These are phyloP conservation scores for Phyllostomus hastatus DNA, from an alignment of 2,113 vertebrate species.

Conservation along the genomic window DNA sequence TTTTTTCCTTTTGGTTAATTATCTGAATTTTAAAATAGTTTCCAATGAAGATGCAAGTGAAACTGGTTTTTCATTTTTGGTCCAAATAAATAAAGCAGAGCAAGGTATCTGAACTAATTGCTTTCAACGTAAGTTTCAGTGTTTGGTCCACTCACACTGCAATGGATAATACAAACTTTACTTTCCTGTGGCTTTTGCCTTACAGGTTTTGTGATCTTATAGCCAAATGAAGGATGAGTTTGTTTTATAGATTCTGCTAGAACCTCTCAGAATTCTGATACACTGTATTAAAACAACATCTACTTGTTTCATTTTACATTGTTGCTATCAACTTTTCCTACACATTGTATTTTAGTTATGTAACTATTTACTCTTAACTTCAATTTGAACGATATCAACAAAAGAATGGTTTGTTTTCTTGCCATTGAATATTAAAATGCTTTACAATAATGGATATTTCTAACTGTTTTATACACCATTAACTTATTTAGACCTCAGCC, in stretches of 20 bases:
- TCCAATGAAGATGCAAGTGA: neutral
- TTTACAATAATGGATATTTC: neutral
- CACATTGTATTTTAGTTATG: neutral
- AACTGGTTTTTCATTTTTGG: neutral
- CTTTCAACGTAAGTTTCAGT: neutral
- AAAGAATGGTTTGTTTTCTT: constrained; percentile 10
- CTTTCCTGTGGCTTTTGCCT: neutral
- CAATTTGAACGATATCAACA: neutral
- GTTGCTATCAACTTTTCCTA: neutral
- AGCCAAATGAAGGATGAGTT: neutral
- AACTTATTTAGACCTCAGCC: neutral
- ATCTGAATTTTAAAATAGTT: neutral
- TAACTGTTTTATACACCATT: neutral
- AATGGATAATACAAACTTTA: neutral
- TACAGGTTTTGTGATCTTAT: neutral
- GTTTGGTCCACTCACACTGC: neutral
- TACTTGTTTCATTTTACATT: constrained; percentile 1
- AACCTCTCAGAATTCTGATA: neutral
- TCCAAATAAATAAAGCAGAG: neutral
- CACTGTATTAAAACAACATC: neutral
- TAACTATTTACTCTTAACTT: neutral
- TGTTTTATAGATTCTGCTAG: neutral
- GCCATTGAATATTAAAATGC: neutral
- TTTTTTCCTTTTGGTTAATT: neutral
- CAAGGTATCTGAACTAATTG: neutral